phyloP scores from a whole-genome alignment of 1,140 invertebrate genomes.

The Andrena cerasifolii region DNA sequence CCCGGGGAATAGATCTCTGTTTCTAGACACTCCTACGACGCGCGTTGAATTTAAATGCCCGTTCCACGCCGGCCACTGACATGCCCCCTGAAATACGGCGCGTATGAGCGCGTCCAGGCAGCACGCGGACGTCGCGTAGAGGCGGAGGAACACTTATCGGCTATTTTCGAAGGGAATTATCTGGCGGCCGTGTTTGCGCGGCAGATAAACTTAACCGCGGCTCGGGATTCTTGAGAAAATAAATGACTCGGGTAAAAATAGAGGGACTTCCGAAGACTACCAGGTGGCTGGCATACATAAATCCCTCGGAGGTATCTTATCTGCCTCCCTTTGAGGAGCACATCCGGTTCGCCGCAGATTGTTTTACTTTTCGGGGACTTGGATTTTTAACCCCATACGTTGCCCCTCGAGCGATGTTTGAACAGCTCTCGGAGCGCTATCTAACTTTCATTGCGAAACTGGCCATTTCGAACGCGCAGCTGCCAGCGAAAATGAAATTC shows the following conservation, averaged over 20 bases:
- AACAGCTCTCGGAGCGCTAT: conserved; percentile 17
- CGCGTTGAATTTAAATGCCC: neutral
- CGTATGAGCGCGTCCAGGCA: neutral
- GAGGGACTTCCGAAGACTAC: conserved; percentile 17
- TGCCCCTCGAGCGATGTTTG: conserved; percentile 18
- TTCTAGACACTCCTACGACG: too few relatives aligned
- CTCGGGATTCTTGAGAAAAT: conserved; percentile 51
- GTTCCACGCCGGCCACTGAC: neutral
- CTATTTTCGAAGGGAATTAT: conserved; percentile 45
- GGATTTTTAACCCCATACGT: neutral
- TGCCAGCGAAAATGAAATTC: conserved; percentile 10
- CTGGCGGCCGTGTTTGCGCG: conserved; percentile 7
- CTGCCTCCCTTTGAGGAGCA: neutral
- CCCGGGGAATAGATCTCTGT: neutral
- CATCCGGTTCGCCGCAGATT: neutral
- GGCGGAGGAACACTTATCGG: neutral
- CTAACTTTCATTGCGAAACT: conserved; percentile 24
- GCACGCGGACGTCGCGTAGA: neutral
- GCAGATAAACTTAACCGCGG: conserved; percentile 14
- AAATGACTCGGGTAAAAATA: conserved; percentile 54
- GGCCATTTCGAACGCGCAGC: neutral
- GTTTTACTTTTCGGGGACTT: conserved; percentile 13
- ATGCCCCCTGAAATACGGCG: neutral
- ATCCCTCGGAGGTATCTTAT: conserved; percentile 28
- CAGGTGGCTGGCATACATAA: conserved; percentile 43